A percentile compares a stretch with the other conserved stretches of the same genome.
Conservation (phyloP, 2,113 vertebrate genomes). For the Amphiprion percula region DNA sequence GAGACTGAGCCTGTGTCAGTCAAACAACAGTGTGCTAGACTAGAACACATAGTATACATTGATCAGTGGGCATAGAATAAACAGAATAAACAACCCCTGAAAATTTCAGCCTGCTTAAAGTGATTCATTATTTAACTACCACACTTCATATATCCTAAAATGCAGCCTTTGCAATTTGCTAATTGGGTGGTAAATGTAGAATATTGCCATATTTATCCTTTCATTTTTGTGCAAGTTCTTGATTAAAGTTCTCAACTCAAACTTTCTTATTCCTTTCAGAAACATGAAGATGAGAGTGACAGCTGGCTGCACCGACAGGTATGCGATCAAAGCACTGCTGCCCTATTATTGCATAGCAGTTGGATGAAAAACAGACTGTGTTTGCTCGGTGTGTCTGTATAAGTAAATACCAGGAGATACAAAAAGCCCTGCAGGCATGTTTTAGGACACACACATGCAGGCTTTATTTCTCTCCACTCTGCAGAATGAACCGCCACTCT, state of each 20-base stretch:
- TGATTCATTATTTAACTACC: too few relatives aligned
- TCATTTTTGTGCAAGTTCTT: not conserved
- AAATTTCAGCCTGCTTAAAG: too few relatives aligned
- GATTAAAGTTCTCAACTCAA: not conserved
- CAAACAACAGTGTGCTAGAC: too few relatives aligned
- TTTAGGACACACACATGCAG: not conserved
- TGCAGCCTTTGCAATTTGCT: too few relatives aligned
- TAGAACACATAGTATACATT: too few relatives aligned
- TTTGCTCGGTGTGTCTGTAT: not conserved
- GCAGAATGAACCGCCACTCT: constrained; percentile 94
- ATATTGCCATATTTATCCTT: not conserved
- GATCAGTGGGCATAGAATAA: too few relatives aligned
- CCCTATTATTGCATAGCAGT: not conserved
- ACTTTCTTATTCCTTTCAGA: constrained; percentile 81
- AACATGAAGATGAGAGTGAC: constrained; percentile 98
- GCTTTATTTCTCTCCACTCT: not conserved
- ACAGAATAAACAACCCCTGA: too few relatives aligned
- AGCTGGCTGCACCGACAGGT: constrained; percentile 98
- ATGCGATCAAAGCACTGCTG: constrained; percentile 40
- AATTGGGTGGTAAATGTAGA: not conserved
- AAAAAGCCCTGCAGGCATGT: not conserved
- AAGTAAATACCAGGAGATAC: not conserved
- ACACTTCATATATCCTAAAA: too few relatives aligned
- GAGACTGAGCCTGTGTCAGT: too few relatives aligned
- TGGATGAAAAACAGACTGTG: not conserved